A percentile compares a stretch with the other conserved stretches of the same genome.
These are phyloP conservation scores for Vombatus ursinus DNA, from an alignment of 2,113 vertebrate genomes.

Conservation along the genomic window DNA sequence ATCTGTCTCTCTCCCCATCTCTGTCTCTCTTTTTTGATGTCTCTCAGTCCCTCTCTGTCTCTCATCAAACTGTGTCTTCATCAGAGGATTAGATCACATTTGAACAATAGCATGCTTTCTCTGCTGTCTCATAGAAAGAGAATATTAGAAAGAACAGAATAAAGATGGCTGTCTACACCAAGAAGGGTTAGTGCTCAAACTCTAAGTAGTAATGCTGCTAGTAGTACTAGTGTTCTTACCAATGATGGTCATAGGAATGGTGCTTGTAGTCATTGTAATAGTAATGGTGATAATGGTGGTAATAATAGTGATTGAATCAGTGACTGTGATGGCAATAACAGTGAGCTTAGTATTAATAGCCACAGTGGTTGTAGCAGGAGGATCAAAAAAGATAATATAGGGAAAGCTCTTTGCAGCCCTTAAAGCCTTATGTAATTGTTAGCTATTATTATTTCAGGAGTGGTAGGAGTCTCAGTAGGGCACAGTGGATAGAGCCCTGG, in stretches of 20 bases:
- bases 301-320: no score
- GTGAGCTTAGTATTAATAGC: no score
- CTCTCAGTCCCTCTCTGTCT: background rate
- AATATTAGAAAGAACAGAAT: background rate
- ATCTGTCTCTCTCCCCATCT: background rate
- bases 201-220: background rate
- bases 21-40: background rate
- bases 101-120: background rate
- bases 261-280: background rate
- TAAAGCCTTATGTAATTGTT: no score
- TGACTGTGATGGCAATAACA: no score
- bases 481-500: no score
- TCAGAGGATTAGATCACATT: background rate
- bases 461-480: no score
- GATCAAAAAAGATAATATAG: no score
- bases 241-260: background rate
- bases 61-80: background rate
- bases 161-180: background rate
- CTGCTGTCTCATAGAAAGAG: background rate
- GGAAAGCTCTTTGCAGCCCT: no score
- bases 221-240: background rate
- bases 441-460: no score
- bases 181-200: background rate
- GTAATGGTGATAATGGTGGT: background rate
- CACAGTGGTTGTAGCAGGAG: no score